A percentile compares a stretch with the other conserved stretches of the same genome.
Conservation (phyloP, 1,140 invertebrate species). For the Reticulitermes speratus region DNA sequence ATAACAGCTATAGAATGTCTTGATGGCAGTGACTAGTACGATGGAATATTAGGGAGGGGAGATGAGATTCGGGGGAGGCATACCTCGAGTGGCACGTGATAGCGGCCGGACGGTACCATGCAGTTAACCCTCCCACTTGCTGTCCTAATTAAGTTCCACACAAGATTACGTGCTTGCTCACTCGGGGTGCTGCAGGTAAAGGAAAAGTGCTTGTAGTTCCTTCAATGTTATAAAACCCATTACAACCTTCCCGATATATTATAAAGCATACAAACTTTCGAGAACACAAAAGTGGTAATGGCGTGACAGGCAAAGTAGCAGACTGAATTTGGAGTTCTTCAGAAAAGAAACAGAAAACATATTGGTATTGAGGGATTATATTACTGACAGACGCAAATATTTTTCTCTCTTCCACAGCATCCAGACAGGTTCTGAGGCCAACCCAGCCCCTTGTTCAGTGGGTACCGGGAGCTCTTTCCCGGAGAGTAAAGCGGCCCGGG, state of each 20-base stretch:
- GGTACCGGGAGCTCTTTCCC: no score
- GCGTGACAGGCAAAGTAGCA: background rate
- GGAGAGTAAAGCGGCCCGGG: no score
- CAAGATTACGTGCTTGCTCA: background rate
- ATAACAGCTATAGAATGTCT: background rate
- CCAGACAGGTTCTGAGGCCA: no score
- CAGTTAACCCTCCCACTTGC: background rate
- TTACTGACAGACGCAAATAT: no score
- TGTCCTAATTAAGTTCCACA: background rate
- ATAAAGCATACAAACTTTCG: background rate
- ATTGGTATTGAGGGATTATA: no score
- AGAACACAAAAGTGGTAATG: background rate
- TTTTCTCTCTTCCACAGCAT: no score
- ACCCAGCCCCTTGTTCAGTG: no score
- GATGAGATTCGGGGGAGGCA: background rate
- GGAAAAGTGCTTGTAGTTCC: background rate
- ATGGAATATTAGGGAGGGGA: background rate
- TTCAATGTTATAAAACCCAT: constrained; percentile 2
- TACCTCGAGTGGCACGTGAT: background rate
- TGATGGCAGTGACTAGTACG: background rate
- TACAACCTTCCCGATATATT: background rate
- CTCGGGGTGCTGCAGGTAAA: background rate
- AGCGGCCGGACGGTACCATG: background rate
- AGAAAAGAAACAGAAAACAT: no score
- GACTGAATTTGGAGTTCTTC: no score